Conservation (phyloP, 2,113 vertebrate species). For the Murina feae region DNA sequence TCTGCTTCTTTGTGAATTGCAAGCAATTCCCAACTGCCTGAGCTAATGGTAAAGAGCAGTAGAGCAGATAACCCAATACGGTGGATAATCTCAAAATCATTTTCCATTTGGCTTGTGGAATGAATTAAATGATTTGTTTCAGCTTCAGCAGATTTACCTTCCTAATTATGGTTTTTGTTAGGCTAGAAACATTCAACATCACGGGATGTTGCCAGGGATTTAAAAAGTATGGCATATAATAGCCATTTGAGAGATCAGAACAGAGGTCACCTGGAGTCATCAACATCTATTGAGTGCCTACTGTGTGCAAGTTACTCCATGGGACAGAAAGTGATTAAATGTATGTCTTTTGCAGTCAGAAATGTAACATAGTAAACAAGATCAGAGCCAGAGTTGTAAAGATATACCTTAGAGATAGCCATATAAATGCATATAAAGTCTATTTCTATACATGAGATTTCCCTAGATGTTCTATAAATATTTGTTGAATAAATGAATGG, state of each 20-base stretch:
- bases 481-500: constrained; percentile 52
- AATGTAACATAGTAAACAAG: background rate
- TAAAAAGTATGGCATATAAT: constrained; percentile 26
- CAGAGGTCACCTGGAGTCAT: constrained; percentile 8
- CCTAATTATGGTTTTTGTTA: constrained; percentile 76
- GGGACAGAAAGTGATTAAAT: background rate
- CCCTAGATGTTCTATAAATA: constrained; percentile 27
- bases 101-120: constrained; percentile 76
- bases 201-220: constrained; percentile 56
- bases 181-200: constrained; percentile 72
- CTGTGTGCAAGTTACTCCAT: background rate
- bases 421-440: background rate
- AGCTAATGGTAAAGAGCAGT: constrained; percentile 72
- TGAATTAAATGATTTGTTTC: constrained; percentile 77
- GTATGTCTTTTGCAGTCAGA: background rate
- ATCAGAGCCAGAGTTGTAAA: background rate
- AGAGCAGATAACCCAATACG: constrained; percentile 77
- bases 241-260: background rate
- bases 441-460: constrained; percentile 3
- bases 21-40: constrained; percentile 75
- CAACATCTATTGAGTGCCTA: background rate
- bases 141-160: constrained; percentile 75
- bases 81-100: constrained; percentile 76
- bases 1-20: constrained; percentile 72
- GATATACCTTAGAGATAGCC: background rate